phyloP scores from a whole-genome alignment of 2,113 vertebrate species.

The Nothobranchius kuhntae region DNA sequence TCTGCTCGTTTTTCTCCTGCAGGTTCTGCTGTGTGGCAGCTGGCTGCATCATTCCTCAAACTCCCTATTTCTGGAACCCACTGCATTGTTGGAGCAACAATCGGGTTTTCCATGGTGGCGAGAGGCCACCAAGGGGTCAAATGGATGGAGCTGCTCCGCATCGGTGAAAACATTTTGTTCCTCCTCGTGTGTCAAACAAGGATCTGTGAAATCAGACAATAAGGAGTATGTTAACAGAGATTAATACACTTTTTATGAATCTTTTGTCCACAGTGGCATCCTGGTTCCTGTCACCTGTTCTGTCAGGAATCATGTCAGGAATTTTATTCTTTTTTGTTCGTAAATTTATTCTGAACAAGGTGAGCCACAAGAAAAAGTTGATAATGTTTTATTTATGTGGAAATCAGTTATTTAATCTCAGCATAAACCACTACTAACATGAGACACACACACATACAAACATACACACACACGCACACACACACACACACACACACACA shows the following conservation, averaged over 20 bases:
- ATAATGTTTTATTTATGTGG: background rate
- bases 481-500: too few relatives aligned
- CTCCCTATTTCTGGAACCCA: conserved; percentile 98
- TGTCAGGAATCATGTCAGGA: conserved; percentile 95
- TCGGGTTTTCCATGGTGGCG: conserved; percentile 93
- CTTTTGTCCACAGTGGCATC: conserved; percentile 84
- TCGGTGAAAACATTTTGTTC: conserved; percentile 80
- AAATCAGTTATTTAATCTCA: background rate
- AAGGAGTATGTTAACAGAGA: background rate
- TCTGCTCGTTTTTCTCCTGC: conserved; percentile 31
- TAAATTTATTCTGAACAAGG: conserved; percentile 90
- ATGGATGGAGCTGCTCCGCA: conserved; percentile 92
- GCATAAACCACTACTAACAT: too few relatives aligned
- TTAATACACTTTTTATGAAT: background rate
- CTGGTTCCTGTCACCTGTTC: conserved; percentile 95
- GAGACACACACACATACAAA: too few relatives aligned
- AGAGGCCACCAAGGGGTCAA: conserved; percentile 87
- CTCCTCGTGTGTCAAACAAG: background rate
- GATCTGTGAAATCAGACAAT: background rate
- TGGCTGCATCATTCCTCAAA: conserved; percentile 92
- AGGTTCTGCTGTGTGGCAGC: conserved; percentile 97
- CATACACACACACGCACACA: too few relatives aligned
- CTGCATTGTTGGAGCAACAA: conserved; percentile 95
- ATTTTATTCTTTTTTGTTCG: conserved; percentile 90
- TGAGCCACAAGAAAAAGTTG: conserved; percentile 35